Evolutionary conservation across 2,888 invertebrate species (phyloP), one percentile per base, ranked within the genome.

Genomic region (Andrena dorsata): DNA sequence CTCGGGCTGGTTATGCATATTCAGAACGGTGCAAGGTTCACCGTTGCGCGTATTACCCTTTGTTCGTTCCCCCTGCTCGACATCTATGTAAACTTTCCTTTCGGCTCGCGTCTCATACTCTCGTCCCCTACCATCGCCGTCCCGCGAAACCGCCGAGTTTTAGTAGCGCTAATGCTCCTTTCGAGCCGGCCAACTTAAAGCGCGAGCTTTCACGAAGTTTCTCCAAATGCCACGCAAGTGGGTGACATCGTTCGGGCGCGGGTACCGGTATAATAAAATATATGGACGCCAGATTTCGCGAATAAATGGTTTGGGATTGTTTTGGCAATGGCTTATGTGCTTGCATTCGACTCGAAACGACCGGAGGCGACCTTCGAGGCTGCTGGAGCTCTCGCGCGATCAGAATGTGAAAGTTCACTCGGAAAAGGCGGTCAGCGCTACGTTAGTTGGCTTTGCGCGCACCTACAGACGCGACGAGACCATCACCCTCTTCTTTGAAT

Each of bases 401-500:
- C 90, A 93, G 92, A 93, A 93, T 93, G 93, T 93, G 93, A 93
- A 93, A 93, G 93, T 93, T 93, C 90, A 92, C 87, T 88, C 82
- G 92, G 90, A 91, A 89, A 88, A 92, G 90, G 90, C 91, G 91
- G 89, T 90, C 90, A 91, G 87, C 89, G 82, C 86, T 77, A 68
- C 78, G 76, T 64, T 82, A 58, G 74, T 47, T 71, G 72, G 66
- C 72, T 79, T 86, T 76, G 64, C 74, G 75, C 86, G 35, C 82
- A 77, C 47, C 79, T 58, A n/a, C 61, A 53, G 61, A 53, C 68
- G 7, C 58, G 47, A 35, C 47, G 32, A 3, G 30, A 49, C 58
- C 41, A 41, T 41, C 41, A 41, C 13, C 41, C 41, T 41, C 16
- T 41, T 41, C 41, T 41, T 16, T 41, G 41, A 16, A 4, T 16